Base-by-base conservation (phyloP, 1,140 invertebrate species). In the Scaptomyza graminum region DNA sequence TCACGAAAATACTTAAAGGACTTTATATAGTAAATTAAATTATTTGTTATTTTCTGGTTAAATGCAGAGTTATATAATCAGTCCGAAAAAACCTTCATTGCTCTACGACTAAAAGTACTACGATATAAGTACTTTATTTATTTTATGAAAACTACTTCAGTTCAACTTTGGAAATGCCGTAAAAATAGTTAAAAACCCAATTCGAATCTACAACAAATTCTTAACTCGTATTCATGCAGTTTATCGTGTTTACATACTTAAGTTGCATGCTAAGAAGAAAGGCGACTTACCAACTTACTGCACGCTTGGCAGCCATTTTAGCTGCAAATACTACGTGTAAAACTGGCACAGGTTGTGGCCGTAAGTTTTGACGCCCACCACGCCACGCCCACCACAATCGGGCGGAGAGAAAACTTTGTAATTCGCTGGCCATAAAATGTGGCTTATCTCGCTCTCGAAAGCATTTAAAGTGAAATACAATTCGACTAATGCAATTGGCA, bases 401-500 rank as follows among this genome's bases (percentile, higher is more conserved):
- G 47, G n/a, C 11, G 9, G 7, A 28, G 12, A 31, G 54, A 15
- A 60, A 67, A 65, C 37, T 54, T 41, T 43, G 52, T 34, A 71
- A 71, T 57, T 57, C 52, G 63, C 31, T 66, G 60, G 66, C 55
- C 65, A 78, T 85, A 88, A 88, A 85, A 82, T 67, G 59, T 68
- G 77, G 65, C 68, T 79, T 79, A 88, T 76, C 79, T 41, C 3
- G 9, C 31, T 28, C 28, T 79, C 57, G 65, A 65, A 65, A 68
- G 78, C 83, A 79, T 79, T 88, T 83, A 71, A 83, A 79, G 72
- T 88, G 79, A 88, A 83, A 76, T 79, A 83, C 84, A 83, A 83
- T 89, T 89, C 73, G 76, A 51, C 80, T 88, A 89, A 87, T 87
- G 83, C 84, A 83, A 89, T 88, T 79, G 83, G 62, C 72, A 79